Conservation (phyloP, 1,140 invertebrate species). For the Plectrocnemia conspersa region DNA sequence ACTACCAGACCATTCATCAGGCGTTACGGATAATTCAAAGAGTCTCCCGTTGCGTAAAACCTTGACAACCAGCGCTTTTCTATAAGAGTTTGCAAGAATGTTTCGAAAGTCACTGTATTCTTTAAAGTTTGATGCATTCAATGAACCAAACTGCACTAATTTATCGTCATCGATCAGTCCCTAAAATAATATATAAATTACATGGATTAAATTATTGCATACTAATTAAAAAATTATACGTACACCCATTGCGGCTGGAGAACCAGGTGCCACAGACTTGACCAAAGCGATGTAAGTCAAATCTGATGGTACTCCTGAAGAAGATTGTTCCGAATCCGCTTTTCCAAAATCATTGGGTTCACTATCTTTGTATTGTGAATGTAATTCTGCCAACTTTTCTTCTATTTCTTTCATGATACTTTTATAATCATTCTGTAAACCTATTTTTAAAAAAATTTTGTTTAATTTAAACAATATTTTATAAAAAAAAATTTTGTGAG, state of each 20-base stretch:
- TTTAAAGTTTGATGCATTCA: slow-evolving; percentile 69
- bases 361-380: slow-evolving; percentile 41
- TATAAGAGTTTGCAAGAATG: slow-evolving; percentile 72
- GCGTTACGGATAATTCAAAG: slow-evolving; percentile 57
- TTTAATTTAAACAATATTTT: slow-evolving; percentile 17
- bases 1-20: slow-evolving; percentile 65
- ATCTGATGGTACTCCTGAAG: neutral
- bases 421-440: slow-evolving; percentile 88
- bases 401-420: slow-evolving; percentile 83
- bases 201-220: neutral
- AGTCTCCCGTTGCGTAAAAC: slow-evolving; percentile 54
- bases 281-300: slow-evolving; percentile 60
- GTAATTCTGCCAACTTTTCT: slow-evolving; percentile 57
- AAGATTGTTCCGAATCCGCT: slow-evolving; percentile 9
- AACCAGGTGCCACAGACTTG: slow-evolving; percentile 67
- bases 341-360: neutral
- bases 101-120: slow-evolving; percentile 58
- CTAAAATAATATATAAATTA: slow-evolving; percentile 46
- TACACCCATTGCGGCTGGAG: slow-evolving; percentile 76
- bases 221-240: slow-evolving; percentile 38
- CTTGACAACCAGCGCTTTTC: slow-evolving; percentile 56
- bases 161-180: slow-evolving; percentile 71
- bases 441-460: slow-evolving; percentile 46
- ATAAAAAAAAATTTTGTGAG: slow-evolving; percentile 4
- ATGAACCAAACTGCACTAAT: slow-evolving; percentile 78